phyloP scores from a whole-genome alignment of 2,797 vertebrate genomes.

The Crax fasciolata region DNA sequence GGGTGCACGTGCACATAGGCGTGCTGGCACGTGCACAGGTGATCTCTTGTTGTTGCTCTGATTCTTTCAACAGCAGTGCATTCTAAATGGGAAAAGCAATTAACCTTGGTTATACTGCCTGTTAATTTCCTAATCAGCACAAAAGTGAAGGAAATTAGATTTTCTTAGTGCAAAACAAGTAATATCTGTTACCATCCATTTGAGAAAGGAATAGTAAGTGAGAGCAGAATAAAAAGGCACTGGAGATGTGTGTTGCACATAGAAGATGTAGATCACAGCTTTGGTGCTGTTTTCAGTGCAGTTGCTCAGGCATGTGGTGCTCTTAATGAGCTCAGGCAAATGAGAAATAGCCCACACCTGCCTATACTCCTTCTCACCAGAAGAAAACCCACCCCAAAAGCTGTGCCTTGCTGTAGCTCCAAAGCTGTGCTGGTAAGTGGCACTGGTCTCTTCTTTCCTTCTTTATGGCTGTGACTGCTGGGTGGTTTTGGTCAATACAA shows the following conservation, averaged over 20 bases:
- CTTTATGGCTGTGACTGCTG: neutral
- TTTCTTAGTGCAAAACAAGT: neutral
- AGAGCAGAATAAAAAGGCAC: neutral
- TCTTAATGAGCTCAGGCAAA: neutral
- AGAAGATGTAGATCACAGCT: neutral
- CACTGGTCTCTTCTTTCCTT: neutral
- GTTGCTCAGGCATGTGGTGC: neutral
- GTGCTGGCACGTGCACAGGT: neutral
- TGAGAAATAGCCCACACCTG: neutral
- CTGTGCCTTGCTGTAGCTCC: neutral
- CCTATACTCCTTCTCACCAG: neutral
- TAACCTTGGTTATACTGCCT: neutral
- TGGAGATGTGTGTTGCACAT: neutral
- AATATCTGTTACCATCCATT: neutral
- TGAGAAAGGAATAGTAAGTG: neutral
- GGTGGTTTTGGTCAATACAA: neutral
- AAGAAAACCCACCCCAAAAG: neutral
- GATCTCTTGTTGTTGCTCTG: neutral
- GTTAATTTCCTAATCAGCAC: neutral
- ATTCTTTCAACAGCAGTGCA: neutral
- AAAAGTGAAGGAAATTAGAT: neutral
- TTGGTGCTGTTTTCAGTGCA: neutral
- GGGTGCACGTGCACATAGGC: neutral
- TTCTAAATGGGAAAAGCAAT: neutral
- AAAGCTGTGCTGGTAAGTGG: neutral